Evolutionary conservation across 1,140 invertebrate genomes (phyloP).

Genomic region (Antheraea pernyi): DNA sequence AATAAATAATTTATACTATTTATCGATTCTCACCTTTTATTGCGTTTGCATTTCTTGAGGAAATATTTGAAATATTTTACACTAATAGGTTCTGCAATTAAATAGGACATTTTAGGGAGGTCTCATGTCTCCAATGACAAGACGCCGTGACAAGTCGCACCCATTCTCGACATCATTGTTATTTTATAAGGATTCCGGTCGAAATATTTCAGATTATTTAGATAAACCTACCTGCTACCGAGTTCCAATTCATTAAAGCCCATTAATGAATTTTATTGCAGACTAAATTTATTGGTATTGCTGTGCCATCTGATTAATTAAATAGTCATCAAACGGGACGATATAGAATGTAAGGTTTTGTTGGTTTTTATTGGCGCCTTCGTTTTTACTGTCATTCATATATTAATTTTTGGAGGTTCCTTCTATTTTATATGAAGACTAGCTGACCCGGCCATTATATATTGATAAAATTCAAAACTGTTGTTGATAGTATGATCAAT

Average conservation of each 20-base stretch:
- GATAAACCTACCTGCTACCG: conserved; percentile 59
- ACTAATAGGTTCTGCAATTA: conserved; percentile 39
- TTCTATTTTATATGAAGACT: conserved; percentile 30
- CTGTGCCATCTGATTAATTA: conserved; percentile 54
- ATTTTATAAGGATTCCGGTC: conserved; percentile 47
- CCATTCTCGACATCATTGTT: conserved; percentile 36
- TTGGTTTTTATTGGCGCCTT: background rate
- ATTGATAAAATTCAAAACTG: no score
- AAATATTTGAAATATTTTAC: conserved; percentile 13
- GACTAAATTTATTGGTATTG: conserved; percentile 54
- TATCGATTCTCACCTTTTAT: background rate
- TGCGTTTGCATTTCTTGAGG: background rate
- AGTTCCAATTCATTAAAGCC: conserved; percentile 65
- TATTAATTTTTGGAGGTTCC: conserved; percentile 17
- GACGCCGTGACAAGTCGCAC: conserved; percentile 19
- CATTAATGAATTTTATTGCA: conserved; percentile 67
- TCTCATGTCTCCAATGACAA: conserved; percentile 26
- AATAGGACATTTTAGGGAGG: conserved; percentile 46
- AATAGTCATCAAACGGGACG: conserved; percentile 42
- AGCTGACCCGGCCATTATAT: no score
- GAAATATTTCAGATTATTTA: conserved; percentile 56
- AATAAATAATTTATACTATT: background rate
- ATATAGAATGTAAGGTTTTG: conserved; percentile 14
- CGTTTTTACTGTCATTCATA: conserved; percentile 13
- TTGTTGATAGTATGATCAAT: no score